These are phyloP conservation scores for Callipepla squamata DNA, from an alignment of 2,113 vertebrate species.

Conservation along the genomic window DNA sequence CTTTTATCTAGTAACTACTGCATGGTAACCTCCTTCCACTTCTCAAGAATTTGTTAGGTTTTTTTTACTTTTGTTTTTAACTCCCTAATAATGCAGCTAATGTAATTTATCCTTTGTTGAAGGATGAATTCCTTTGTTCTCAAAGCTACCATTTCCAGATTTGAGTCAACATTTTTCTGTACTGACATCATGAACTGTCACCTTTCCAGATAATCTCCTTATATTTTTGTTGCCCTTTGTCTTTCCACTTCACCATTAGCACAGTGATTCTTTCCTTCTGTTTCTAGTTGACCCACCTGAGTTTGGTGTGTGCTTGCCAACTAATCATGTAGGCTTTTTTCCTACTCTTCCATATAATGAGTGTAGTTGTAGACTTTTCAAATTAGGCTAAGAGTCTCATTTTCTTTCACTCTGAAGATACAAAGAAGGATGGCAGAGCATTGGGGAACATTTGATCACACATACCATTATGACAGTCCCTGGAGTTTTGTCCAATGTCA, in stretches of 20 bases:
- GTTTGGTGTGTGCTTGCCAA: not conserved
- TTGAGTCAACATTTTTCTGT: not conserved
- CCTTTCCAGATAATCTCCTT: not conserved
- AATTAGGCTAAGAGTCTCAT: not conserved
- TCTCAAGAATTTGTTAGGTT: not conserved
- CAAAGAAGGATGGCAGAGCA: not conserved
- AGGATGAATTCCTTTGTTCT: not conserved
- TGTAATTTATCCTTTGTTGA: not conserved
- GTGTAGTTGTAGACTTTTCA: not conserved
- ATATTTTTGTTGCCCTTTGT: not conserved
- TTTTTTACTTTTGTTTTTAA: not conserved
- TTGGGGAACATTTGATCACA: accelerated
- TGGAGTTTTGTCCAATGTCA: not conserved
- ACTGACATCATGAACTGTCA: not conserved
- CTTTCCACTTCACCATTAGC: not conserved
- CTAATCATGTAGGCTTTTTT: not conserved
- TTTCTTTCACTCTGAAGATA: not conserved
- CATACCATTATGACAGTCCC: not conserved
- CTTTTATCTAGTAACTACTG: not conserved
- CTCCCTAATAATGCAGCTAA: not conserved
- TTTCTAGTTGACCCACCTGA: not conserved
- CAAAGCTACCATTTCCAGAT: not conserved
- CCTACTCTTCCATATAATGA: not conserved
- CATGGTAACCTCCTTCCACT: not conserved
- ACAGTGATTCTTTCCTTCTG: not conserved